Evolutionary conservation across 2,888 invertebrate species (phyloP).

Genomic region (Drosophila pegasa): DNA sequence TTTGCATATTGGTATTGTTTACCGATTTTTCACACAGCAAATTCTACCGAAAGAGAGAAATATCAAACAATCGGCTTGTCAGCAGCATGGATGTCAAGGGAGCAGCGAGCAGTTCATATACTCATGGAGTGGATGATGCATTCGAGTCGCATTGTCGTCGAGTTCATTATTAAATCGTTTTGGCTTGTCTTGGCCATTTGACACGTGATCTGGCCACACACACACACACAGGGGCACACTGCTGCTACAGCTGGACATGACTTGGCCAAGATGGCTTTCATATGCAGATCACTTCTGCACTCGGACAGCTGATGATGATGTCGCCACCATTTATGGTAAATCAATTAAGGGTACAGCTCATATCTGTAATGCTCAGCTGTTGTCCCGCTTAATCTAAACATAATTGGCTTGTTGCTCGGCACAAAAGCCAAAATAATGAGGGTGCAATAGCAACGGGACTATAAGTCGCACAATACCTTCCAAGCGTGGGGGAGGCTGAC

Average conservation of each 20-base stretch:
- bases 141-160: conserved; percentile 58
- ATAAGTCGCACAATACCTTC: conserved; percentile 16
- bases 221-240: conserved; percentile 55
- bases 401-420: conserved; percentile 74
- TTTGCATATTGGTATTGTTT: conserved; percentile 66
- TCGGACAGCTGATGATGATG: conserved; percentile 50
- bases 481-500: conserved; percentile 21
- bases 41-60: conserved; percentile 59
- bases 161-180: conserved; percentile 77
- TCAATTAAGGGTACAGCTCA: conserved; percentile 60
- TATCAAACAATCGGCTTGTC: conserved; percentile 69
- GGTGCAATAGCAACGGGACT: conserved; percentile 60
- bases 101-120: conserved; percentile 60
- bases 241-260: conserved; percentile 75
- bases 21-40: conserved; percentile 51
- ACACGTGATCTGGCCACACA: conserved; percentile 77
- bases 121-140: conserved; percentile 31
- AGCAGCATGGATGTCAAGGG: conserved; percentile 72
- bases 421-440: conserved; percentile 79
- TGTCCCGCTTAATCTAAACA: conserved; percentile 64
- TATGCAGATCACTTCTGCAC: conserved; percentile 60
- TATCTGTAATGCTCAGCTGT: conserved; percentile 53
- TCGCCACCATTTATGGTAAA: conserved; percentile 58
- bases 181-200: conserved; percentile 36
- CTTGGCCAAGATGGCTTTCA: conserved; percentile 52